Percentiles rank a stretch among this genome's conserved stretches.
phyloP scores from a whole-genome alignment of 2,797 vertebrate species.

The Parauchenoglanis ngamensis region DNA sequence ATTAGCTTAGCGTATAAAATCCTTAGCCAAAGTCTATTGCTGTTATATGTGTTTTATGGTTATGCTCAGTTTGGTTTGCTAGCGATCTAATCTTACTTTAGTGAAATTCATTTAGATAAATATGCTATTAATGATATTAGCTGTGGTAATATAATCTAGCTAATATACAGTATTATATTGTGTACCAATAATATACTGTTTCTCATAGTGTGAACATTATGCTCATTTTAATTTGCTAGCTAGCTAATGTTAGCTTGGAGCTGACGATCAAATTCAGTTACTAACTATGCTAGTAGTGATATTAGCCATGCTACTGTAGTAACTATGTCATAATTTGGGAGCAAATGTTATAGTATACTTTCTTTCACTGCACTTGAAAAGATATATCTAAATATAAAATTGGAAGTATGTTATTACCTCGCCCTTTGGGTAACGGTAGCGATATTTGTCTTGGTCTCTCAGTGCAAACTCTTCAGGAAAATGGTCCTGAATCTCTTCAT shows the following conservation, averaged over 20 bases:
- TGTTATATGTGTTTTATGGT: neutral
- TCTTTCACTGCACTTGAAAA: neutral
- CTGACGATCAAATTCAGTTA: neutral
- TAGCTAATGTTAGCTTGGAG: neutral
- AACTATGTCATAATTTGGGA: neutral
- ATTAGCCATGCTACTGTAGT: neutral
- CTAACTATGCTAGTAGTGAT: neutral
- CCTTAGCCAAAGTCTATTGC: neutral
- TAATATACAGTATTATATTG: neutral
- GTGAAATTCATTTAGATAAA: neutral
- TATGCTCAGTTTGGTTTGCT: neutral
- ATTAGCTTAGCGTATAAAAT: neutral
- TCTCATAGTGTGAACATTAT: neutral
- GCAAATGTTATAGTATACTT: neutral
- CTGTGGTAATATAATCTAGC: neutral
- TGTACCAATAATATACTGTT: neutral
- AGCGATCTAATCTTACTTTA: neutral
- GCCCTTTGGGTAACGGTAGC: conserved; percentile 91
- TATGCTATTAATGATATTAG: neutral
- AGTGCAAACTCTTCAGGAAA: conserved; percentile 89
- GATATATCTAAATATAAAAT: neutral
- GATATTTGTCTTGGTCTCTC: conserved; percentile 91
- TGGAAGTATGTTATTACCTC: conserved; percentile 77
- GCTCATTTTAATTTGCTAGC: neutral
- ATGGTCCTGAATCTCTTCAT: conserved; percentile 87